Evolutionary conservation across 1,140 invertebrate species (phyloP).

Genomic region (Episyrphus balteatus): DNA sequence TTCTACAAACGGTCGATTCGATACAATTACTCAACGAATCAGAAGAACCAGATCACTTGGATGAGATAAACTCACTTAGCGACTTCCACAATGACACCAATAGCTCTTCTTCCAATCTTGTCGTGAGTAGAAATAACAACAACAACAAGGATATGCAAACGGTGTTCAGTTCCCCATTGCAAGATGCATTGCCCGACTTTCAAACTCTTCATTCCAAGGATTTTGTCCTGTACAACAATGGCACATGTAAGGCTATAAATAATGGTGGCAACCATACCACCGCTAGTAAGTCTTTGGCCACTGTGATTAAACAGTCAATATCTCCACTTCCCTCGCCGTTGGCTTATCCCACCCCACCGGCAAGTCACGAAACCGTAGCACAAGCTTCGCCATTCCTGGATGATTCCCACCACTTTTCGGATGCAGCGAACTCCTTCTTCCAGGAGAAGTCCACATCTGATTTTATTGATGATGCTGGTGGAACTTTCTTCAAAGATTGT

Average conservation of each 20-base stretch:
- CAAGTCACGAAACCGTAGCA: constrained; percentile 62
- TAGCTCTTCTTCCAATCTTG: constrained; percentile 47
- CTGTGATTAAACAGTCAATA: constrained; percentile 39
- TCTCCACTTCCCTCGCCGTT: constrained; percentile 58
- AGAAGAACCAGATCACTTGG: constrained; percentile 34
- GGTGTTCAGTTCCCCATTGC: constrained; percentile 59
- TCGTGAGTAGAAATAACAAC: constrained; percentile 53
- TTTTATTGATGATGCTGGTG: constrained; percentile 10
- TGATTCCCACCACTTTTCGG: constrained; percentile 29
- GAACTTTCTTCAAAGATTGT: constrained; percentile 1
- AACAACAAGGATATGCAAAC: constrained; percentile 54
- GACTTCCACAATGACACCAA: constrained; percentile 40
- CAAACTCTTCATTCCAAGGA: constrained; percentile 56
- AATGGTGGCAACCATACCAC: constrained; percentile 34
- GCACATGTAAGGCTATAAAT: constrained; percentile 34
- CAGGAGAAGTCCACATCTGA: constrained; percentile 24
- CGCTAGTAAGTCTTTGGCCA: constrained; percentile 21
- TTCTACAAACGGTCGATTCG: constrained; percentile 51
- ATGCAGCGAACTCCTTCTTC: constrained; percentile 28
- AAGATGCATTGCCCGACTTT: constrained; percentile 69
- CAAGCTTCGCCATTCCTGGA: constrained; percentile 36
- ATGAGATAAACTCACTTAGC: too few relatives aligned
- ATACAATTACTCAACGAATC: constrained; percentile 57
- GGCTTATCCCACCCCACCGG: constrained; percentile 71
- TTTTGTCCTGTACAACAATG: constrained; percentile 33